Percentiles rank a stretch among this genome's conserved stretches.
phyloP scores from a whole-genome alignment of 2,888 invertebrate genomes.

The Calephelis perditalis region DNA sequence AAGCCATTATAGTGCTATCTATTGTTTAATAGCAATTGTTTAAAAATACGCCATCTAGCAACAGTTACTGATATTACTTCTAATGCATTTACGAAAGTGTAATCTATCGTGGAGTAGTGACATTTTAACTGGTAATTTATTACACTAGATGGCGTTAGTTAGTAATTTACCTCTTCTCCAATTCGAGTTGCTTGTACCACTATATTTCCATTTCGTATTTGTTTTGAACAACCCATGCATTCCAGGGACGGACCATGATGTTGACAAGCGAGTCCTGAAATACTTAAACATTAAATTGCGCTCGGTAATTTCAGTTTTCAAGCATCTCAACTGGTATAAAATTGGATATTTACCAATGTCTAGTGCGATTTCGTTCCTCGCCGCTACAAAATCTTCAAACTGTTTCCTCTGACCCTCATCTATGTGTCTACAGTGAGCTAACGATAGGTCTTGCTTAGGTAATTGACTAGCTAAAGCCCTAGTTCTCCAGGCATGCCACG shows the following conservation, averaged over 20 bases:
- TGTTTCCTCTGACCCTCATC: conserved; percentile 86
- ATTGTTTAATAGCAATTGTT: not conserved
- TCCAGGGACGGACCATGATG: conserved; percentile 77
- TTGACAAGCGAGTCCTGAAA: conserved; percentile 80
- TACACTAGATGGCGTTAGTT: conserved; percentile 32
- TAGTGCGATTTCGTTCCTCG: conserved; percentile 95
- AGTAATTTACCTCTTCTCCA: conserved; percentile 76
- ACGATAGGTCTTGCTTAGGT: conserved; percentile 95
- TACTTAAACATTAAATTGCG: conserved; percentile 25
- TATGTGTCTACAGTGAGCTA: conserved; percentile 92
- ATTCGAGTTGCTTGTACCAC: conserved; percentile 92
- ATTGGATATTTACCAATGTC: conserved; percentile 85
- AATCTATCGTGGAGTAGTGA: conserved; percentile 19
- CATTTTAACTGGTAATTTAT: not conserved
- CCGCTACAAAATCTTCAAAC: conserved; percentile 96
- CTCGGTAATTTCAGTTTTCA: not conserved
- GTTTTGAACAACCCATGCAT: conserved; percentile 90
- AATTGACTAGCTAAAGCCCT: conserved; percentile 88
- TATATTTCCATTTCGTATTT: conserved; percentile 88
- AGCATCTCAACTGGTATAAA: not conserved
- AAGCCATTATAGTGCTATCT: conserved; percentile 7
- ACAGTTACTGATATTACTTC: not conserved
- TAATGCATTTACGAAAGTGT: not conserved
- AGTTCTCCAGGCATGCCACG: conserved; percentile 66
- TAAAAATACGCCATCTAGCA: not conserved